Percentiles rank a stretch among this genome's conserved stretches.
Conservation (phyloP, 2,888 invertebrate species). For the Melinaea menophilus region DNA sequence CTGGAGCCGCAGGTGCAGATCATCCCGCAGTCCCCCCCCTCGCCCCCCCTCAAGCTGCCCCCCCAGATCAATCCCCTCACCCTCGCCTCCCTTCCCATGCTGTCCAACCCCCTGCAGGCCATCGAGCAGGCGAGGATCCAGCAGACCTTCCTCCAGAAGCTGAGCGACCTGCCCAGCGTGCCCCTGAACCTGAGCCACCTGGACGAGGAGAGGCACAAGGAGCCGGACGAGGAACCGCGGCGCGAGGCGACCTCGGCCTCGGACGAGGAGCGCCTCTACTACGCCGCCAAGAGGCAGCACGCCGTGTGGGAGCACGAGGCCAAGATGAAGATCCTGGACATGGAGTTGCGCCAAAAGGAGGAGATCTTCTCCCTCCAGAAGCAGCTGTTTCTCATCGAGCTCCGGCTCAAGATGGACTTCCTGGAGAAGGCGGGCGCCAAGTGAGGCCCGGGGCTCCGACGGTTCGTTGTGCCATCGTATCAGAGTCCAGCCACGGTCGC, state of each 20-base stretch:
- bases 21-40: constrained; percentile 64
- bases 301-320: constrained; percentile 74
- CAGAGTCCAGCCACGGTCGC: no score
- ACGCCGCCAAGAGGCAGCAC: constrained; percentile 68
- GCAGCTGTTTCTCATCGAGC: constrained; percentile 69
- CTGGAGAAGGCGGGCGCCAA: constrained; percentile 72
- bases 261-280: constrained; percentile 66
- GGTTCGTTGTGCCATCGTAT: neutral
- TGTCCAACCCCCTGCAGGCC: constrained; percentile 61
- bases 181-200: constrained; percentile 69
- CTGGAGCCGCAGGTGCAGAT: constrained; percentile 71
- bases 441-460: constrained; percentile 32
- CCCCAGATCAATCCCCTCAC: constrained; percentile 42
- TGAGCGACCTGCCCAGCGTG: constrained; percentile 67
- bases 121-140: constrained; percentile 67
- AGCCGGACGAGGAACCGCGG: constrained; percentile 45
- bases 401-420: constrained; percentile 74
- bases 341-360: constrained; percentile 71
- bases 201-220: constrained; percentile 54
- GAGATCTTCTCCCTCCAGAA: constrained; percentile 74
- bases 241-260: constrained; percentile 43
- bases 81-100: constrained; percentile 43
- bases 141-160: constrained; percentile 64
- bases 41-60: constrained; percentile 44
- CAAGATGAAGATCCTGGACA: constrained; percentile 72